A percentile compares a stretch with the other conserved stretches of the same genome.
These are phyloP conservation scores for Limnodromus scolopaceus DNA, from an alignment of 2,797 vertebrate species.

Conservation along the genomic window DNA sequence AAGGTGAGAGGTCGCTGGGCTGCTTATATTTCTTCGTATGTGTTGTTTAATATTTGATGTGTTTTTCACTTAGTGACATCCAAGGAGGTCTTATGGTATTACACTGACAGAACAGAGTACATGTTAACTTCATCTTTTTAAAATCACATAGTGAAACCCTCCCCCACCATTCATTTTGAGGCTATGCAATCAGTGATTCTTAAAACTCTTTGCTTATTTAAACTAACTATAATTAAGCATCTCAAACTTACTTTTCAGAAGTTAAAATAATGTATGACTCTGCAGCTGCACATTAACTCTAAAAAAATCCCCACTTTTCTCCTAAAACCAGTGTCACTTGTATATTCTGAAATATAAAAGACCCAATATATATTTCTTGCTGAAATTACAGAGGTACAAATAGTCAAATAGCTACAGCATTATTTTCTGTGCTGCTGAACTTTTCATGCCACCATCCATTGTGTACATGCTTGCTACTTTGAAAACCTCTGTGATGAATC, in stretches of 20 bases:
- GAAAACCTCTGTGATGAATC: background rate
- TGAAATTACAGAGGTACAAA: background rate
- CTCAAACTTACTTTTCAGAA: background rate
- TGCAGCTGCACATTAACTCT: background rate
- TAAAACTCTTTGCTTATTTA: background rate
- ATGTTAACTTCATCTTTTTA: background rate
- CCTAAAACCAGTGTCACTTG: background rate
- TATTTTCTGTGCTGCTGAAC: background rate
- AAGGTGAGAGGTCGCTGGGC: conserved; percentile 82
- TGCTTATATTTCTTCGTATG: background rate
- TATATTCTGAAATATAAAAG: background rate
- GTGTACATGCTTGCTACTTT: background rate
- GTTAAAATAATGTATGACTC: background rate
- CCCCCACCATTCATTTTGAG: background rate
- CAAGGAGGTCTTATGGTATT: background rate
- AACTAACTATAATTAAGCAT: background rate
- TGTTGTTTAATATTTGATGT: background rate
- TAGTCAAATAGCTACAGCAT: background rate
- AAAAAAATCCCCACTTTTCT: background rate
- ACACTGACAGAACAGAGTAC: background rate
- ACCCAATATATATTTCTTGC: background rate
- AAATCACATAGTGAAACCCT: background rate
- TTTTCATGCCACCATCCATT: background rate
- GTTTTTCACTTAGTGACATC: background rate
- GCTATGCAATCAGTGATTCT: background rate